Conservation (phyloP, 2,113 vertebrate species). For the Raphicerus campestris region DNA sequence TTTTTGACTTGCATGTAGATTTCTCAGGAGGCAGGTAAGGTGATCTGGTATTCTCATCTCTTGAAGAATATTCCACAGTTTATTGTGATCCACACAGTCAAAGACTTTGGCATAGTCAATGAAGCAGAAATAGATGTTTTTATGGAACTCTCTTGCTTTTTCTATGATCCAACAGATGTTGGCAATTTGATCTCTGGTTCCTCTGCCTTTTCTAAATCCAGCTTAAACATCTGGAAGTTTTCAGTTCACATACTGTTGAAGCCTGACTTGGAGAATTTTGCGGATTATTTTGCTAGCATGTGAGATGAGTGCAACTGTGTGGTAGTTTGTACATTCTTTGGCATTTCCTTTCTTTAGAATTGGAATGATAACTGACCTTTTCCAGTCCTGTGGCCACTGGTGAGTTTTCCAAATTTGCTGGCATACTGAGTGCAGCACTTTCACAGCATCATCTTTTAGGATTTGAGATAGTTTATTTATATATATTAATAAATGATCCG, state of each 20-base stretch:
- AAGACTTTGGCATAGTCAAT: not conserved
- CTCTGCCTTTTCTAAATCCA: not conserved
- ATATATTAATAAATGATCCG: not conserved
- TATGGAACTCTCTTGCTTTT: rapidly evolving
- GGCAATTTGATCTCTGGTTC: not conserved
- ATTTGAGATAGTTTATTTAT: not conserved
- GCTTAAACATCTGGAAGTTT: not conserved
- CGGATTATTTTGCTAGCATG: not conserved
- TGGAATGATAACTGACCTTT: not conserved
- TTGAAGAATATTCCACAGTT: not conserved
- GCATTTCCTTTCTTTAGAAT: not conserved
- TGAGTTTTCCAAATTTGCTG: not conserved
- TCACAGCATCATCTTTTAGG: not conserved
- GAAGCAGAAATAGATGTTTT: not conserved
- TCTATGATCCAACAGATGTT: not conserved
- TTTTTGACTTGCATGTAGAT: not conserved
- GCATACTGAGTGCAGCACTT: not conserved
- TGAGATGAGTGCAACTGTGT: not conserved
- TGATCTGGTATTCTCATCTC: not conserved
- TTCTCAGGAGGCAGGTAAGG: not conserved
- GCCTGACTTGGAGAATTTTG: not conserved
- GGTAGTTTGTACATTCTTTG: not conserved
- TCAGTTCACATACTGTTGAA: not conserved
- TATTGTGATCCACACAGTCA: not conserved
- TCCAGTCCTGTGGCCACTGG: not conserved